phyloP scores from a whole-genome alignment of 2,888 invertebrate species.

The Drosophila anomelani region DNA sequence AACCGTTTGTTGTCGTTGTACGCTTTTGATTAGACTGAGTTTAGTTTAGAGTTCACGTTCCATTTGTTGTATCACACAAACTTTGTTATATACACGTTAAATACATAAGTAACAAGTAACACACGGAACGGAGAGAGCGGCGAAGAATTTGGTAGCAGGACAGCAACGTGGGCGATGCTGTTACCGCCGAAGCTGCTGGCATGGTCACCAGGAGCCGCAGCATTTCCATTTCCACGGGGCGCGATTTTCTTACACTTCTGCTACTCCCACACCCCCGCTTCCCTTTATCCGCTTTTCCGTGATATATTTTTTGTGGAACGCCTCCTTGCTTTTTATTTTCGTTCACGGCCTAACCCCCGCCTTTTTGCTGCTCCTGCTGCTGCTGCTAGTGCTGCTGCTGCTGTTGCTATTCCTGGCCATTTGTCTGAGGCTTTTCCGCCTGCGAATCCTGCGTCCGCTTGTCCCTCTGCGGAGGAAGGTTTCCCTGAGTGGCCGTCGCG shows the following conservation, averaged over 20 bases:
- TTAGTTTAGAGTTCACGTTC: conserved; percentile 39
- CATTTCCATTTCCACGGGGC: conserved; percentile 55
- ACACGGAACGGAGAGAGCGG: conserved; percentile 60
- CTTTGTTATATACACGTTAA: conserved; percentile 62
- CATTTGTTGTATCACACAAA: conserved; percentile 58
- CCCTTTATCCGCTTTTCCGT: conserved; percentile 3
- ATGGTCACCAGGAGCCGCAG: conserved; percentile 52
- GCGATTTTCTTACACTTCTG: conserved; percentile 13
- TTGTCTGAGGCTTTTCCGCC: conserved; percentile 44
- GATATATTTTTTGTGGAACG: conserved; percentile 19
- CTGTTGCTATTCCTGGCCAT: conserved; percentile 47
- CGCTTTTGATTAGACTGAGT: conserved; percentile 62
- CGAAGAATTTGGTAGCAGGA: conserved; percentile 22
- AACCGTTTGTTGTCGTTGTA: conserved; percentile 75
- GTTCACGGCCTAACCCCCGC: conserved; percentile 41
- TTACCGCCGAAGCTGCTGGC: conserved; percentile 36
- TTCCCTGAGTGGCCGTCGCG: conserved; percentile 72
- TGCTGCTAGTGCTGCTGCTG: conserved; percentile 30
- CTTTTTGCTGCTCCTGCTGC: conserved; percentile 19
- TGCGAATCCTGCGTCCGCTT: conserved; percentile 28
- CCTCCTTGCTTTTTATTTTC: conserved; percentile 15
- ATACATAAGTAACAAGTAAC: conserved; percentile 77
- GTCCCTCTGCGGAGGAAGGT: conserved; percentile 54
- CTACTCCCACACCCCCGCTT: conserved; percentile 4
- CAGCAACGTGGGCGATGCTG: conserved; percentile 31